A percentile compares a stretch with the other conserved stretches of the same genome.
Conservation (phyloP, 2,113 vertebrate genomes). For the Puntigrus tetrazona region DNA sequence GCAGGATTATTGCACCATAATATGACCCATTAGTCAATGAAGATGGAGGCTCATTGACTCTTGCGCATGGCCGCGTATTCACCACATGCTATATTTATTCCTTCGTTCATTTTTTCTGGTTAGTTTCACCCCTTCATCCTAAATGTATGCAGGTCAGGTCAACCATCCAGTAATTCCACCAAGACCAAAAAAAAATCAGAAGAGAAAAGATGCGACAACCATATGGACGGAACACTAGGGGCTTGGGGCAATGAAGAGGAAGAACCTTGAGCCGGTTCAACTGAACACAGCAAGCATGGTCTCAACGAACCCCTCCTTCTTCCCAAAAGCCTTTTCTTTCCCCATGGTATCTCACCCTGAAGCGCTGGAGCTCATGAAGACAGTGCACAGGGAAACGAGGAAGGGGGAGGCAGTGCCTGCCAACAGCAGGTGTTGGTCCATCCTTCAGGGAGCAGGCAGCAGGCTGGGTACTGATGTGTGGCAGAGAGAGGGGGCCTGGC, state of each 20-base stretch:
- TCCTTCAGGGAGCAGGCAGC: constrained; percentile 84
- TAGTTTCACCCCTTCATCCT: constrained; percentile 48
- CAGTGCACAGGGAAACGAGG: constrained; percentile 33
- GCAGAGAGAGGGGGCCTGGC: constrained; percentile 82
- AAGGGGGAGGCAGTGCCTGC: constrained; percentile 71
- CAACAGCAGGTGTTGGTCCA: constrained; percentile 88
- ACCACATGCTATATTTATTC: constrained; percentile 53
- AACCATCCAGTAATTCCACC: constrained; percentile 53
- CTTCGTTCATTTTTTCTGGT: constrained; percentile 44
- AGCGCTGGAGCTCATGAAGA: constrained; percentile 55
- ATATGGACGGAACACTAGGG: constrained; percentile 75
- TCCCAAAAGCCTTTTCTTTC: constrained; percentile 34
- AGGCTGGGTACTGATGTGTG: constrained; percentile 86
- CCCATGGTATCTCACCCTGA: constrained; percentile 54
- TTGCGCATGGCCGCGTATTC: constrained; percentile 45
- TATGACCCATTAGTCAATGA: constrained; percentile 54
- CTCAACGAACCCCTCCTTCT: constrained; percentile 3
- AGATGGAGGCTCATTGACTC: constrained; percentile 48
- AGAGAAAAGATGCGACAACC: constrained; percentile 61
- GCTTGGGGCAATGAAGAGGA: constrained; percentile 53
- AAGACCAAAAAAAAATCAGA: constrained; percentile 60
- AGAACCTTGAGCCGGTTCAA: constrained; percentile 74
- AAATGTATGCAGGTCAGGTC: constrained; percentile 51
- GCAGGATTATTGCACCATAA: constrained; percentile 42
- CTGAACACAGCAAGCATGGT: constrained; percentile 27